phyloP scores from a whole-genome alignment of 1,140 invertebrate genomes.

The Zaprionus tsacasi region DNA sequence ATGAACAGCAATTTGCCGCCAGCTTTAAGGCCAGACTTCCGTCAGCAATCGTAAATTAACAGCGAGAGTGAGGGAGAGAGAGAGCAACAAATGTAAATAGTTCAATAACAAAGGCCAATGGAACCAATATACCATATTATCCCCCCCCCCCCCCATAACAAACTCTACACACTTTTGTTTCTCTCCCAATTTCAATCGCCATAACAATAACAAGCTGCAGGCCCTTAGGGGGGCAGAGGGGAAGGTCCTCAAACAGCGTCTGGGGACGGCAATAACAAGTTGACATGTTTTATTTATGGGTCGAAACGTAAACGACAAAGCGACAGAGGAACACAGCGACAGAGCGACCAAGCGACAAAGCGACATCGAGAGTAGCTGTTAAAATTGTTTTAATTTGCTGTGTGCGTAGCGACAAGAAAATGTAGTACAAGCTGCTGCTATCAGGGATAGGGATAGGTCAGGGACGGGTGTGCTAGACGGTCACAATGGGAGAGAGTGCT shows the following conservation, averaged over 20 bases:
- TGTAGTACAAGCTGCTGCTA: slow-evolving; percentile 47
- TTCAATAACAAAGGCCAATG: slow-evolving; percentile 75
- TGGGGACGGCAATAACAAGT: slow-evolving; percentile 73
- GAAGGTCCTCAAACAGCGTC: slow-evolving; percentile 58
- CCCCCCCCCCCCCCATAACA: not conserved
- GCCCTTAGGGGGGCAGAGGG: not conserved
- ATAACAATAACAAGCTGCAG: slow-evolving; percentile 60
- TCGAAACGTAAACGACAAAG: slow-evolving; percentile 55
- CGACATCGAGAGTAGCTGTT: slow-evolving; percentile 76
- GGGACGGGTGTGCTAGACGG: slow-evolving; percentile 15
- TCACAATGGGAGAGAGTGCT: slow-evolving; percentile 14
- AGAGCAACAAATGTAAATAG: slow-evolving; percentile 81
- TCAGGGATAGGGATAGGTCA: slow-evolving; percentile 22
- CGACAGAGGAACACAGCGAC: slow-evolving; percentile 47
- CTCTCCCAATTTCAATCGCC: slow-evolving; percentile 26
- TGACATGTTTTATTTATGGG: slow-evolving; percentile 82
- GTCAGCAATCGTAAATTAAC: slow-evolving; percentile 67
- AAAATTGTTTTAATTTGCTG: slow-evolving; percentile 81
- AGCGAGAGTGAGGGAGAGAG: not conserved
- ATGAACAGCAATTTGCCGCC: slow-evolving; percentile 77
- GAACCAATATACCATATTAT: slow-evolving; percentile 23
- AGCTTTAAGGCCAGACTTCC: slow-evolving; percentile 60
- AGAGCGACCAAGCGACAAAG: slow-evolving; percentile 38
- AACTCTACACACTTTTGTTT: not conserved
- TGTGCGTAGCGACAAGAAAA: slow-evolving; percentile 51